These are phyloP conservation scores for Diglossa brunneiventris DNA, from an alignment of 2,113 vertebrate species.

Conservation along the genomic window DNA sequence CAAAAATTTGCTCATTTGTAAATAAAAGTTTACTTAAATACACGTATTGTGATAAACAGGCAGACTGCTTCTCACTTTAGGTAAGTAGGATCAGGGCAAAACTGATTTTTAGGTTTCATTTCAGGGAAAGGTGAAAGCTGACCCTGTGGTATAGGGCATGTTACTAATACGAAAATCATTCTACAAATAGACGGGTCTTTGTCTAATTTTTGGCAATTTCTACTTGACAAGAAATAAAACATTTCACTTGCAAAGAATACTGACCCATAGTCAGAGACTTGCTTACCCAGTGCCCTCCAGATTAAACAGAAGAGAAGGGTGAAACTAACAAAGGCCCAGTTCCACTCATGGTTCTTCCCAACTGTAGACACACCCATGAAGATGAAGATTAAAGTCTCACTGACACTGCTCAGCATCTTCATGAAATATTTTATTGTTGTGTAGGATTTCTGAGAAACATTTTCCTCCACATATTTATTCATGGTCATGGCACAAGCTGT, in stretches of 20 bases:
- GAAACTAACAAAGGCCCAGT: constrained; percentile 94
- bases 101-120: background rate
- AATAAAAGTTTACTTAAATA: background rate
- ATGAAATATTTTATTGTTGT: constrained; percentile 94
- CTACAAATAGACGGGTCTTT: background rate
- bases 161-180: background rate
- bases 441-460: constrained; percentile 93
- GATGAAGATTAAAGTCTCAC: constrained; percentile 97
- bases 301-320: constrained; percentile 89
- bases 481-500: constrained; percentile 93
- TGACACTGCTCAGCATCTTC: constrained; percentile 95
- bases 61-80: background rate
- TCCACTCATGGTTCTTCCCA: constrained; percentile 94
- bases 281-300: constrained; percentile 90
- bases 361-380: constrained; percentile 96
- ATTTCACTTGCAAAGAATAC: background rate
- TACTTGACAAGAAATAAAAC: background rate
- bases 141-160: accelerated
- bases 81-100: background rate
- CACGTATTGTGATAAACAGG: background rate
- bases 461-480: constrained; percentile 97
- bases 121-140: background rate
- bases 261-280: background rate
- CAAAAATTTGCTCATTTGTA: background rate
- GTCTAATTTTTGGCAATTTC: background rate